Percentiles rank a stretch among this genome's conserved stretches.
These are phyloP conservation scores for Emberiza fucata DNA, from an alignment of 2,113 vertebrate genomes.

Conservation along the genomic window DNA sequence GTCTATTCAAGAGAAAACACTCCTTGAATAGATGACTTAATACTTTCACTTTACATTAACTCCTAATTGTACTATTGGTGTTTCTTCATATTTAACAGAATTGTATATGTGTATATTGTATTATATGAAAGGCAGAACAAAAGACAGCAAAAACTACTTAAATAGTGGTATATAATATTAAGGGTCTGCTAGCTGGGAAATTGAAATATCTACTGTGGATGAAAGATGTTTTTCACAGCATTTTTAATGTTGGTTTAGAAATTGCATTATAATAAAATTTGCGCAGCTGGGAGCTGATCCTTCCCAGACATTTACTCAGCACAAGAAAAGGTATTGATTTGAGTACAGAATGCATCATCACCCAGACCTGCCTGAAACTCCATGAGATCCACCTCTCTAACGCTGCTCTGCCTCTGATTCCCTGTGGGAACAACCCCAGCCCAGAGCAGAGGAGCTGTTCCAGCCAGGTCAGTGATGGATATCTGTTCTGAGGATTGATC, in stretches of 20 bases:
- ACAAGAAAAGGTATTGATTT: background rate
- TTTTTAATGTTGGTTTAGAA: background rate
- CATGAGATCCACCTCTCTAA: background rate
- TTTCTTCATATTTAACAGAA: background rate
- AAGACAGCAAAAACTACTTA: background rate
- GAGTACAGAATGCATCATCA: background rate
- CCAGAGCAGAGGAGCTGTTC: background rate
- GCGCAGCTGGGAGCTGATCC: background rate
- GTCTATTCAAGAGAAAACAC: background rate
- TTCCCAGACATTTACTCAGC: background rate
- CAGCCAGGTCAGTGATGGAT: fast-evolving
- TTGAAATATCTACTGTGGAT: background rate
- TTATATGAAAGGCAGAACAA: background rate
- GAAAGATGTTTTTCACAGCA: background rate
- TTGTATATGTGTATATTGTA: background rate
- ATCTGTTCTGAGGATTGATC: fast-evolving
- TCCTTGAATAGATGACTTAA: background rate
- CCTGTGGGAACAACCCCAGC: fast-evolving
- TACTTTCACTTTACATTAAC: background rate
- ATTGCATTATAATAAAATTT: background rate
- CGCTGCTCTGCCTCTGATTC: background rate
- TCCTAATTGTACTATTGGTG: background rate
- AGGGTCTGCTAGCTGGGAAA: background rate
- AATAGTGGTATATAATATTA: background rate
- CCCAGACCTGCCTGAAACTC: background rate